These are phyloP conservation scores for Nothobranchius furzeri DNA, from an alignment of 2,113 vertebrate species.

Conservation along the genomic window DNA sequence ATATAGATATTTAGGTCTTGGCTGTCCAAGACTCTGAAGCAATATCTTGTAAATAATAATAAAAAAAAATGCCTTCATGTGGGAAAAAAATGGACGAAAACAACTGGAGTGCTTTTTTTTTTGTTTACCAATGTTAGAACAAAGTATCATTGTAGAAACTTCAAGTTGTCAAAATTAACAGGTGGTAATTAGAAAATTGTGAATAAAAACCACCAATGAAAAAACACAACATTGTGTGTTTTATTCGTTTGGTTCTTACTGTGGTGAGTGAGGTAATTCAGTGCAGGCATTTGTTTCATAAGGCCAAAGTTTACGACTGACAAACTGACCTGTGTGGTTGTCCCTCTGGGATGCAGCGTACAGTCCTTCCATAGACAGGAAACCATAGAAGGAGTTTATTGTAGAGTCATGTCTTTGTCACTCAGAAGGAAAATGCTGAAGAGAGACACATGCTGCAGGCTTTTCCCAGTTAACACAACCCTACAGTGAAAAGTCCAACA, in stretches of 20 bases:
- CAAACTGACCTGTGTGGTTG: constrained; percentile 11
- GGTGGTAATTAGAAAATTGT: no score
- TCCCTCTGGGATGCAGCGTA: constrained; percentile 22
- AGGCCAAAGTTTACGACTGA: constrained; percentile 3
- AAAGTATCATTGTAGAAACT: no score
- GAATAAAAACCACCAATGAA: no score
- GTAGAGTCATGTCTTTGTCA: constrained; percentile 26
- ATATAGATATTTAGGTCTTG: no score
- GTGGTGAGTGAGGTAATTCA: constrained; percentile 12
- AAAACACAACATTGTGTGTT: not conserved
- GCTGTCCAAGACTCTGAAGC: no score
- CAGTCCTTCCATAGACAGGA: constrained; percentile 9
- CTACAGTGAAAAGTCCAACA: constrained; percentile 10
- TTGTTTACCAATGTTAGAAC: no score
- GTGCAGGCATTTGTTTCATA: constrained; percentile 19
- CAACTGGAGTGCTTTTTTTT: no score
- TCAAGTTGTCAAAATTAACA: no score
- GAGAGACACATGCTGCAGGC: constrained; percentile 10
- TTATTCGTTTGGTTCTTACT: not conserved
- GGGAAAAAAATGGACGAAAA: no score
- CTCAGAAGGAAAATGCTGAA: constrained; percentile 13
- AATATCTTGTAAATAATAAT: no score
- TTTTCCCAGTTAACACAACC: constrained; percentile 27
- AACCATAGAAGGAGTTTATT: constrained; percentile 26
- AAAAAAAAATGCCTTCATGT: no score